Evolutionary conservation across 2,888 invertebrate genomes (phyloP), one percentile per base, ranked within the genome.

Genomic region (Alloscopus bannaensis): DNA sequence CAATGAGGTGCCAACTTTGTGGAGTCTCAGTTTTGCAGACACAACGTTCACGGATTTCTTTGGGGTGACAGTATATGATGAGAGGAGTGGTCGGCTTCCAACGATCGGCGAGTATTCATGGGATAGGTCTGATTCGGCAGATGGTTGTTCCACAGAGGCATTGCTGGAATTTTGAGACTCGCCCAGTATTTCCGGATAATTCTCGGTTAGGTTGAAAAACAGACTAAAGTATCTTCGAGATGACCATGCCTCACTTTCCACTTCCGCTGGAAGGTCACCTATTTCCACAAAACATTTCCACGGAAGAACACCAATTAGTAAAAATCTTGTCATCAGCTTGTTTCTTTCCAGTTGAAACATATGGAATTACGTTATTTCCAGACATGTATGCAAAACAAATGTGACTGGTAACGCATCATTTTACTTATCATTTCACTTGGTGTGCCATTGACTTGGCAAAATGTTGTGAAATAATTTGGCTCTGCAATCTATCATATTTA

Each of bases 251-350:
- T 91, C 91, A 72, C 89, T 88, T 75, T 91, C 91, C 3, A 90
- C 90, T 84, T 91, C 90, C 72, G 89, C 87, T 0, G 91, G 91
- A 20, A 90, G 84, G 82, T 90, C 90, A 87, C 92, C 91, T 91
- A 80, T 40, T 40, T 60, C 29, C n/a, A 71, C 36, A 81, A 75
- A 70, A 62, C 2, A 36, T 36, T 62, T 16, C 18, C n/a, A 45
- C 45, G 45, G 36, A 16, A 45, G n/a, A 45, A 45, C 45, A 45
- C 36, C n/a, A n/a, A n/a, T n/a, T n/a, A n/a, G n/a, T n/a, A 36
- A 36, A 45, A 45, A 16, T 45, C 45, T 45, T 45, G 4, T 3
- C 18, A 45, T 4, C 45, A 8, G 36, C 13, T 36, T 36, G 36
- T 13, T 13, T 36, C 13, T 36, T 8, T 36, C 6, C 36, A 8